These are phyloP conservation scores for Hoplostethus mediterraneus DNA, from an alignment of 2,797 vertebrate genomes.

Conservation along the genomic window DNA sequence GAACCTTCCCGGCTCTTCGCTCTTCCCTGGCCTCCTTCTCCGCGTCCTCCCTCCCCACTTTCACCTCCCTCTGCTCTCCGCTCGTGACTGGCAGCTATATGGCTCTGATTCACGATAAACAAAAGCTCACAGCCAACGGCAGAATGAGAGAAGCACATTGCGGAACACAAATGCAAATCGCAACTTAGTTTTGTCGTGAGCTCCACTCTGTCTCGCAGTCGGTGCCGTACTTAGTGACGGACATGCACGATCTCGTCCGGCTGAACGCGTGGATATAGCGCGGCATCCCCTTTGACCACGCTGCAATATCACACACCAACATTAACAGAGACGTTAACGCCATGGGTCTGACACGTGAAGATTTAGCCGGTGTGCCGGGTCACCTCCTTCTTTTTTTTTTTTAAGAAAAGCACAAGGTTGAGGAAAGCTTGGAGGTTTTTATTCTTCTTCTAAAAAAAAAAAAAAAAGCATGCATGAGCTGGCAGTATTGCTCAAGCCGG, in stretches of 20 bases:
- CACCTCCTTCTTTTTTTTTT: conserved; percentile 61
- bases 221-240: conserved; percentile 30
- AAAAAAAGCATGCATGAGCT: conserved; percentile 87
- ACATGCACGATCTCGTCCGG: conserved; percentile 64
- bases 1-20: conserved; percentile 28
- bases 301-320: conserved; percentile 38
- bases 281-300: conserved; percentile 43
- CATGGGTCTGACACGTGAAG: conserved; percentile 25
- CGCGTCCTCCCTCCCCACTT: conserved; percentile 22
- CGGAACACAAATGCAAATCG: conserved; percentile 61
- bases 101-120: conserved; percentile 66
- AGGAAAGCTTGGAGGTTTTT: conserved; percentile 77
- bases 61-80: conserved; percentile 27
- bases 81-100: conserved; percentile 47
- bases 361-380: conserved; percentile 59
- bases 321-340: conserved; percentile 40
- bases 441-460: conserved; percentile 85
- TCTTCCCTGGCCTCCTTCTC: conserved; percentile 20
- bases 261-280: conserved; percentile 52
- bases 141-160: conserved; percentile 41
- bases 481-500: conserved; percentile 88
- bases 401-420: conserved; percentile 60
- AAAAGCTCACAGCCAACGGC: conserved; percentile 50
- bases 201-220: conserved; percentile 42
- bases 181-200: conserved; percentile 42